Evolutionary conservation across 35 echinoderm and acorn worm genomes (phyloP), one percentile per base, ranked within the genome.

Genomic region (Heliocidaris tuberculata): DNA sequence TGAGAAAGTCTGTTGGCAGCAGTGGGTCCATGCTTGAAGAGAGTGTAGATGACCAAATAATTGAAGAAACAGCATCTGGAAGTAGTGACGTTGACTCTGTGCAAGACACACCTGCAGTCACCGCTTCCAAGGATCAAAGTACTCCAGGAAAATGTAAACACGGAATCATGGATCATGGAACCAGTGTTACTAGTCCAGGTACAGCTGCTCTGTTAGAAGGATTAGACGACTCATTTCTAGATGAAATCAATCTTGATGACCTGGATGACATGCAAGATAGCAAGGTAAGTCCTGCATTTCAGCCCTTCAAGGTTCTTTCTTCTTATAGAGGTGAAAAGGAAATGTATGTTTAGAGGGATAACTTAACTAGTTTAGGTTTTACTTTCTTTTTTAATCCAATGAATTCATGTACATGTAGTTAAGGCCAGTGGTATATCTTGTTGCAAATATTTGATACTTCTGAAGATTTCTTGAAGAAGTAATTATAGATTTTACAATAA

Each of bases 131-230:
- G 27, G 88, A 24, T 16, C 32, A 12, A 49, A 19, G 30, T 9
- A 90, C 16, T 86, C 16, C 47, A 60, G 52, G 30, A 60, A 50
- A 89, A 85, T 29, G 86, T 48, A 13, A 89, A 47, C 31, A 32
- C 27, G 35, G 16, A 29, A 32, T 4, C 17, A 48, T 27, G 1
- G 31, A 59, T 59, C 65, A 78, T 78, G 65, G 21, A 78, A 78
- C 65, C 27, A 78, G 27, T 27, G 7, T 78, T 7, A 78, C 4
- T 5, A 94, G 95, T 90, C 95, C 93, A 29, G 56, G 93, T 31
- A 78, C 95, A 88, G 95, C 52, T 94, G 93, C 85, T 70, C 93
- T 96, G n/a, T 96, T 93, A 86, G 95, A 96, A 47, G 86, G 52
- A 35, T 15, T 94, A 65, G 49, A 94, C 17, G 87, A 96, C 87